Evolutionary conservation across 2,113 vertebrate genomes (phyloP).

Genomic region (Varanus salvator): DNA sequence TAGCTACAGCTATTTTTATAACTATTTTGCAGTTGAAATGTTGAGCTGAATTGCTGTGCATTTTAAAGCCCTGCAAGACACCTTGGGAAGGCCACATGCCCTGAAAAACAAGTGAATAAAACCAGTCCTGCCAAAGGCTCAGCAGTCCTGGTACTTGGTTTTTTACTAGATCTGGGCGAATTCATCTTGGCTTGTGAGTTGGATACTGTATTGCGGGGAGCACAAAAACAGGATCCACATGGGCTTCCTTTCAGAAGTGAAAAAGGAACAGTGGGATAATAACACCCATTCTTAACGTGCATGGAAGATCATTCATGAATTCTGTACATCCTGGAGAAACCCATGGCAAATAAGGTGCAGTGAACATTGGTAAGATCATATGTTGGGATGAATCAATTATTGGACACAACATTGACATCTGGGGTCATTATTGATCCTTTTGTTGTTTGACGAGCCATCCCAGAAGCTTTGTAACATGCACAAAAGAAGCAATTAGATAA

Average conservation of each 20-base stretch:
- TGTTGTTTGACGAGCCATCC: conserved; percentile 46
- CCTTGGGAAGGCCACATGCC: no score
- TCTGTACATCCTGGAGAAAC: neutral
- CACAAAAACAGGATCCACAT: neutral
- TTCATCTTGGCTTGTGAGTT: neutral
- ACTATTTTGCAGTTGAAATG: neutral
- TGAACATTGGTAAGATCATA: conserved; percentile 12
- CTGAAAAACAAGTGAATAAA: neutral
- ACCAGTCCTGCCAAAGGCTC: neutral
- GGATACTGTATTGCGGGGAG: neutral
- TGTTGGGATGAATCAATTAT: neutral
- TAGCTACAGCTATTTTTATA: neutral
- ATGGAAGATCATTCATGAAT: neutral
- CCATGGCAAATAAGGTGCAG: neutral
- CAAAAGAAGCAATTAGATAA: conserved; percentile 54
- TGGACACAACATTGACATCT: neutral
- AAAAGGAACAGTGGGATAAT: neutral
- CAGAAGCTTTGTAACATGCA: conserved; percentile 52
- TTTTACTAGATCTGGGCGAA: neutral
- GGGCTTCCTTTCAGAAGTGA: neutral
- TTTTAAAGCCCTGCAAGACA: neutral
- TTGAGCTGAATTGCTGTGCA: neutral
- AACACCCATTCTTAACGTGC: neutral
- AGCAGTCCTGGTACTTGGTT: neutral
- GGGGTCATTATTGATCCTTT: conserved; percentile 48